phyloP scores from a whole-genome alignment of 2,113 vertebrate genomes.

The Acanthisitta chloris region DNA sequence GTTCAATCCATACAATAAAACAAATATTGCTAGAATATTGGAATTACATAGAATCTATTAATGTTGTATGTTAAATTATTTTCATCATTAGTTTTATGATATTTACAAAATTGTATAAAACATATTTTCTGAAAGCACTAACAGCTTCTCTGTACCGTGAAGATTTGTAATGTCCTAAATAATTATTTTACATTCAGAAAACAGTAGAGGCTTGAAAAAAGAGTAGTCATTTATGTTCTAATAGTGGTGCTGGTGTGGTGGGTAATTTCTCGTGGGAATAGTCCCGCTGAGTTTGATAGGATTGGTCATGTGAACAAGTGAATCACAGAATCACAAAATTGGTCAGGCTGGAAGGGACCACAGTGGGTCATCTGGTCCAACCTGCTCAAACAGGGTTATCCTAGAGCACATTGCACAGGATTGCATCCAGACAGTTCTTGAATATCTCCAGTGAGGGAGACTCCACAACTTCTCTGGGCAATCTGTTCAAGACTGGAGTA shows the following conservation, averaged over 20 bases:
- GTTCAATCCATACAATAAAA: neutral
- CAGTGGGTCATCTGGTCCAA: too few relatives aligned
- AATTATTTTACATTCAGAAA: neutral
- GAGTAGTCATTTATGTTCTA: neutral
- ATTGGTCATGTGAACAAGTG: neutral
- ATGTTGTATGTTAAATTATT: neutral
- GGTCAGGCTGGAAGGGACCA: too few relatives aligned
- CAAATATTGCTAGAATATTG: neutral
- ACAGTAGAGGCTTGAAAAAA: neutral
- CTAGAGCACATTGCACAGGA: too few relatives aligned
- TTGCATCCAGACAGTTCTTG: too few relatives aligned
- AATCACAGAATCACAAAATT: too few relatives aligned
- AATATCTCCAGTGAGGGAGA: too few relatives aligned
- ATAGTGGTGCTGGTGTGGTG: neutral
- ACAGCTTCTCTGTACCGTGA: neutral
- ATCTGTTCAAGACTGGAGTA: too few relatives aligned
- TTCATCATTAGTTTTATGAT: neutral
- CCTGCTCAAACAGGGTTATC: too few relatives aligned
- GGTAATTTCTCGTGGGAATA: neutral
- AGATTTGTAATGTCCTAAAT: neutral
- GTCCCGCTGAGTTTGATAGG: neutral
- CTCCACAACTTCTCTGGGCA: too few relatives aligned
- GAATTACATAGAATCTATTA: neutral
- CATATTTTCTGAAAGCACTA: neutral
- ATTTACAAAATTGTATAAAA: neutral